Conservation (phyloP, 2,888 invertebrate species). For the Dioctria rufipes region DNA sequence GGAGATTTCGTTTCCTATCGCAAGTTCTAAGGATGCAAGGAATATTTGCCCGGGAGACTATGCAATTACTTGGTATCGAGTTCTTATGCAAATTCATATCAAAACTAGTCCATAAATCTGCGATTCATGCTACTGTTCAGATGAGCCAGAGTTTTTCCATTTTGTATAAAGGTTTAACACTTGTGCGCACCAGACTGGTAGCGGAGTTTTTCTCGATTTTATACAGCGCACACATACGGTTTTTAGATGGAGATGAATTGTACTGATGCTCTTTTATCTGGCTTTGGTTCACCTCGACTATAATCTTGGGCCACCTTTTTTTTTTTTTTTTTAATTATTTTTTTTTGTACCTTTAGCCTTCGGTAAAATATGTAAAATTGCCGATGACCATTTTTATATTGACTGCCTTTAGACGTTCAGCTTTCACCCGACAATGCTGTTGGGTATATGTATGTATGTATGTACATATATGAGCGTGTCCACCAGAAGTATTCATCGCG, state of each 20-base stretch:
- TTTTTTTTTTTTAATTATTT: not conserved
- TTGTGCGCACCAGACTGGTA: slow-evolving; percentile 38
- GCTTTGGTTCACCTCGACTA: not conserved
- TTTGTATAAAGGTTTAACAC: slow-evolving; percentile 24
- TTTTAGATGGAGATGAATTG: not conserved
- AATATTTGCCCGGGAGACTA: slow-evolving; percentile 32
- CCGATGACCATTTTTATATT: not conserved
- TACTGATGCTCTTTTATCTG: not conserved
- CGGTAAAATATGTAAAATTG: not conserved
- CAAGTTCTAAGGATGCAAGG: slow-evolving; percentile 25
- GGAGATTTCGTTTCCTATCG: slow-evolving; percentile 16
- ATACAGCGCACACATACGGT: not conserved
- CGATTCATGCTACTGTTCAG: slow-evolving; percentile 21
- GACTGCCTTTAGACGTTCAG: not conserved
- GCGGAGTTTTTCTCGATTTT: not conserved
- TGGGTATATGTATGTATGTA: not conserved
- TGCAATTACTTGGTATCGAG: slow-evolving; percentile 40
- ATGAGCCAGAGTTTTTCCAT: not conserved
- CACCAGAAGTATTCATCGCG: slow-evolving; percentile 33
- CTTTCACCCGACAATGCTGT: slow-evolving; percentile 25
- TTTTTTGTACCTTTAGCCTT: not conserved
- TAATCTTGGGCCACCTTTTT: not conserved
- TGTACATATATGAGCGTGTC: not conserved
- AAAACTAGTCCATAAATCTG: slow-evolving; percentile 39
- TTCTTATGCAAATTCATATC: slow-evolving; percentile 30